These are phyloP conservation scores for Calliphora vomitoria DNA, from an alignment of 2,888 invertebrate genomes.

Conservation along the genomic window DNA sequence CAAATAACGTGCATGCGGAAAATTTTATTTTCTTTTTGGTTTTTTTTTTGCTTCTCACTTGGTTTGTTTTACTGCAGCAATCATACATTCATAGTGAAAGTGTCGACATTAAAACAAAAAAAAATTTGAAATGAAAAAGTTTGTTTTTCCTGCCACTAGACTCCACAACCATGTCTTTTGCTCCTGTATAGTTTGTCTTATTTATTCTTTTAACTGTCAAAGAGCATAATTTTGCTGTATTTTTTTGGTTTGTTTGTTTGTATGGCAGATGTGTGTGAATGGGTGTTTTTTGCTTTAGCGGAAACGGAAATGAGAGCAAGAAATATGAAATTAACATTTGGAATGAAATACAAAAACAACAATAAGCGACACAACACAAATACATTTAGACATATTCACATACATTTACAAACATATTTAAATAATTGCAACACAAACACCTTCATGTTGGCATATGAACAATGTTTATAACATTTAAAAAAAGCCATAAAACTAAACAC, in stretches of 20 bases:
- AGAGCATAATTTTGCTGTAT: slow-evolving; percentile 67
- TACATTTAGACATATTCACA: background rate
- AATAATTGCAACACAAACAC: background rate
- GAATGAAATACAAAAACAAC: slow-evolving; percentile 1
- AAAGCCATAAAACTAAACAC: no score
- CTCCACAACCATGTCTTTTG: background rate
- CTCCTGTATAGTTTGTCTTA: slow-evolving; percentile 61
- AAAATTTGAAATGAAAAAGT: slow-evolving; percentile 5
- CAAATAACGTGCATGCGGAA: slow-evolving; percentile 55
- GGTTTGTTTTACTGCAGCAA: slow-evolving; percentile 39
- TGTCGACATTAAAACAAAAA: slow-evolving; percentile 39
- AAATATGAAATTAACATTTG: slow-evolving; percentile 65
- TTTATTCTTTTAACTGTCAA: slow-evolving; percentile 69
- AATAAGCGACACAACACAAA: background rate
- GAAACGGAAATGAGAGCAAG: slow-evolving; percentile 62
- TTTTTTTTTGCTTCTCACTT: background rate
- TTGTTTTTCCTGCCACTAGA: slow-evolving; percentile 17
- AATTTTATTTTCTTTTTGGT: slow-evolving; percentile 21
- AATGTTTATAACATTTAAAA: background rate
- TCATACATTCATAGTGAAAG: slow-evolving; percentile 51
- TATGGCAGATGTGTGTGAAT: background rate
- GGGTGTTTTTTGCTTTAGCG: slow-evolving; percentile 20
- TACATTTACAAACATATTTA: background rate
- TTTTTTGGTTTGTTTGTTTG: slow-evolving; percentile 24
- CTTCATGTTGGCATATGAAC: no score